Percentiles rank a stretch among this genome's conserved stretches.
Evolutionary conservation across 2,113 vertebrate genomes (phyloP).

Genomic region (Forbesichthys agassizii): DNA sequence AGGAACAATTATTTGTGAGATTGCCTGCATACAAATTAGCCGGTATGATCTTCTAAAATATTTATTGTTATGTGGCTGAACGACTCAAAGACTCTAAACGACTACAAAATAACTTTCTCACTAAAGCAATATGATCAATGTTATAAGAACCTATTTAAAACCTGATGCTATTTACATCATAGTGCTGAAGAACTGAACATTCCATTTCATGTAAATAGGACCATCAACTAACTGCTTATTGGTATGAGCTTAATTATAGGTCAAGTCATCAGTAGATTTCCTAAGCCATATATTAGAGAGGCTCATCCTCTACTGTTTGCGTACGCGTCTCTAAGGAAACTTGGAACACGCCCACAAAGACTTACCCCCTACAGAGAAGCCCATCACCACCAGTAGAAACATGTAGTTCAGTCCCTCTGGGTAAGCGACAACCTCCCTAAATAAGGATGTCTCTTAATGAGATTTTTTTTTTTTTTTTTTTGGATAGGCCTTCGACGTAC

Average conservation of each 20-base stretch:
- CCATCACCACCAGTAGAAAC: slow-evolving; percentile 47
- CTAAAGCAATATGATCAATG: neutral
- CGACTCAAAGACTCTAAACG: neutral
- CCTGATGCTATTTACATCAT: neutral
- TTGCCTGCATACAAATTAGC: no score
- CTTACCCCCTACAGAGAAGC: slow-evolving; percentile 25
- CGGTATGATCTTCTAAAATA: no score
- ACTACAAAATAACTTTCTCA: no score
- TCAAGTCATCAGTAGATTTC: neutral
- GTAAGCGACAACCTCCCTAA: slow-evolving; percentile 59
- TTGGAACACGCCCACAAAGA: slow-evolving; percentile 7
- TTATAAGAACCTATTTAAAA: no score
- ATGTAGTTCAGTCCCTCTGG: slow-evolving; percentile 58
- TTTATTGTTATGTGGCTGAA: no score
- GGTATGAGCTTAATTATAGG: neutral
- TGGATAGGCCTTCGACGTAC: slow-evolving; percentile 50
- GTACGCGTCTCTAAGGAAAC: neutral
- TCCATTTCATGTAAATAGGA: neutral
- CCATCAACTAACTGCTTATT: neutral
- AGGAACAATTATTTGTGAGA: no score
- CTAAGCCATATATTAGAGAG: neutral
- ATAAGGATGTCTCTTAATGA: slow-evolving; percentile 67
- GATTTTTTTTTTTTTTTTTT: slow-evolving; percentile 49
- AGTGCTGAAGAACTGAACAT: neutral
- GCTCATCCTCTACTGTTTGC: neutral